Evolutionary conservation across 1,140 invertebrate genomes (phyloP), one percentile per base, ranked within the genome.

Genomic region (Phortica variegata): DNA sequence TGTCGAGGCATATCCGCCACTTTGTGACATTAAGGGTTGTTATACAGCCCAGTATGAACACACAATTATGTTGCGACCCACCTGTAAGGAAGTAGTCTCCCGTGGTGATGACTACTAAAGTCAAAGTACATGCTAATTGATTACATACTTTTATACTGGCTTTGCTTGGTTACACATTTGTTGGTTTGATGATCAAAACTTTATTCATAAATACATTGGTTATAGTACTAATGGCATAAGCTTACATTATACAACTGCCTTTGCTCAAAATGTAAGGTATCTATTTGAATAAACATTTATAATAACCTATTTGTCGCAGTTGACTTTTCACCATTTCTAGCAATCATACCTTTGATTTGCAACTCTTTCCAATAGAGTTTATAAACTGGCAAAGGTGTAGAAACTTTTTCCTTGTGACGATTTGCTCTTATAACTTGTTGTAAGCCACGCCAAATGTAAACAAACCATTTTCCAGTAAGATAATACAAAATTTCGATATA

Each of bases 31-130:
- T 20, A 97, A 96, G 77, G 97, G 97, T 47, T 96, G 90, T 75
- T 99, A 98, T 78, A 99, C 97, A 0, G 97, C 97, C 38, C 97
- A 99, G 78, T 99, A 93, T 77, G 97, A 99, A 77, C 97, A 99
- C 78, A 99, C 97, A 1, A 93, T 99, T 63, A 85, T 99, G 37
- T 81, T 99, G 37, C 83, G 97, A 65, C 97, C 97, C 10, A 98
- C 96, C 0, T 99, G 95, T 81, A 99, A 99, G 79, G 97, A 99
- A 81, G 86, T 99, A 4, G 87, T 99, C 17, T 97, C 93, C 10
- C 85, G 95, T 48, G 97, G 97, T 41, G 89, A 92, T 47, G 97
- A 99, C 77, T 99, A 98, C 77, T 99, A 71, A 46, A n/a, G 8
- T 17, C 9, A 9, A 29, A 38, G 10, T 36, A 37, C 15, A n/a